A percentile compares a stretch with the other conserved stretches of the same genome.
Evolutionary conservation across 2,888 invertebrate species (phyloP).

Genomic region (Alitta virens): DNA sequence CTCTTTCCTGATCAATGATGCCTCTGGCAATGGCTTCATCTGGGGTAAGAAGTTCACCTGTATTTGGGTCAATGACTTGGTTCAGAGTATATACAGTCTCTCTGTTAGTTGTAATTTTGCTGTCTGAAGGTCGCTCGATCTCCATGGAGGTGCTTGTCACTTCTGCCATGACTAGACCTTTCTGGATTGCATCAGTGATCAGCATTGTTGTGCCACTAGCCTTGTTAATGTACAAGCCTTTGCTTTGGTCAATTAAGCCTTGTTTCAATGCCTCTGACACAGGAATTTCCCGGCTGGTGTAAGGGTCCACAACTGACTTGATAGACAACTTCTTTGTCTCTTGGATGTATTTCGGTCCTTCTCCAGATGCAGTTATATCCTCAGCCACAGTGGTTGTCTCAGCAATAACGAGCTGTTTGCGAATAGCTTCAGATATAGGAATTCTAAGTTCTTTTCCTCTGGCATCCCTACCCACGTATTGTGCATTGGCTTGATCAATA

Average conservation of each 20-base stretch:
- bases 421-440: conserved; percentile 79
- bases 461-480: conserved; percentile 60
- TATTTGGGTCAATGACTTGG: conserved; percentile 69
- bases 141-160: conserved; percentile 1
- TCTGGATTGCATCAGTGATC: conserved; percentile 39
- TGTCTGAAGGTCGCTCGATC: conserved; percentile 6
- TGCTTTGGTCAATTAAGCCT: conserved; percentile 56
- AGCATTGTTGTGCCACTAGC: conserved; percentile 67
- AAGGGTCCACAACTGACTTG: conserved; percentile 78
- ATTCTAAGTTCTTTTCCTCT: conserved; percentile 68
- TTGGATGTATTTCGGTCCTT: conserved; percentile 29
- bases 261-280: conserved; percentile 78
- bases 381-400: conserved; percentile 41
- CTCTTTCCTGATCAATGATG: conserved; percentile 80
- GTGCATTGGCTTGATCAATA: conserved; percentile 64
- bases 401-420: conserved; percentile 68
- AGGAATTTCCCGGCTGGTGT: conserved; percentile 77
- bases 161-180: conserved; percentile 30
- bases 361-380: conserved; percentile 35
- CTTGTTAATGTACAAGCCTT: conserved; percentile 31
- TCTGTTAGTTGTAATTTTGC: conserved; percentile 42
- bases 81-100: conserved; percentile 48
- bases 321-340: conserved; percentile 73
- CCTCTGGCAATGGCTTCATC: conserved; percentile 89
- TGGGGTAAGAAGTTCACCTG: conserved; percentile 72